phyloP scores from a whole-genome alignment of 2,888 invertebrate genomes.

The Chamaedrilus cognettii region DNA sequence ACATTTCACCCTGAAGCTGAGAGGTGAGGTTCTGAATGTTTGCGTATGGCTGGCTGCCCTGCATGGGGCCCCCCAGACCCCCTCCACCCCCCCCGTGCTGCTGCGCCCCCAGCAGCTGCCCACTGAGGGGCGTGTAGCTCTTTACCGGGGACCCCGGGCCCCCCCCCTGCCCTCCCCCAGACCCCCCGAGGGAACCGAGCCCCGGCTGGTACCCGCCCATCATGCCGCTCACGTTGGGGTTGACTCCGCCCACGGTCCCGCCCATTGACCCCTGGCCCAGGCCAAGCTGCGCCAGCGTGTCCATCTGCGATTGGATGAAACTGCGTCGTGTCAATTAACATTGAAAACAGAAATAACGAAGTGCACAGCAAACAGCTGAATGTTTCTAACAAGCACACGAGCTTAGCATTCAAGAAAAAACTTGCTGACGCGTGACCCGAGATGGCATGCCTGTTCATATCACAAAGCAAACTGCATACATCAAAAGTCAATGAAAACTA shows the following conservation, averaged over 20 bases:
- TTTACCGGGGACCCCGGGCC: slow-evolving; percentile 56
- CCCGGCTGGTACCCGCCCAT: slow-evolving; percentile 21
- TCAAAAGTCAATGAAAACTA: too few relatives aligned
- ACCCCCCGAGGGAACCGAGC: slow-evolving; percentile 36
- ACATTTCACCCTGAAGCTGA: slow-evolving; percentile 54
- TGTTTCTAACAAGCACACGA: too few relatives aligned
- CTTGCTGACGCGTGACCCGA: too few relatives aligned
- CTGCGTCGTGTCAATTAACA: too few relatives aligned
- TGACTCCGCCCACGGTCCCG: slow-evolving; percentile 8
- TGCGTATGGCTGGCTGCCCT: slow-evolving; percentile 28
- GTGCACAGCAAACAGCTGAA: too few relatives aligned
- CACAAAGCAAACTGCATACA: too few relatives aligned
- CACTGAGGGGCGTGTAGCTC: slow-evolving; percentile 37
- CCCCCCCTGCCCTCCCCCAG: slow-evolving; percentile 13
- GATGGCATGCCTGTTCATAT: too few relatives aligned
- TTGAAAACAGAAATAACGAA: too few relatives aligned
- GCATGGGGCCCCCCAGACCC: slow-evolving; percentile 10
- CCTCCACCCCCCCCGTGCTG: neutral
- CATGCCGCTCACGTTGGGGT: slow-evolving; percentile 16
- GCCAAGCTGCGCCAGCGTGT: slow-evolving; percentile 64
- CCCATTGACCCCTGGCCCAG: neutral
- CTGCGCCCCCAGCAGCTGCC: neutral
- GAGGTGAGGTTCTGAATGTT: slow-evolving; percentile 47
- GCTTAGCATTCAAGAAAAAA: too few relatives aligned
- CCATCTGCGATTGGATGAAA: slow-evolving; percentile 67